phyloP scores from a whole-genome alignment of 23 tunicate genomes.

The Clavelina lepadiformis region DNA sequence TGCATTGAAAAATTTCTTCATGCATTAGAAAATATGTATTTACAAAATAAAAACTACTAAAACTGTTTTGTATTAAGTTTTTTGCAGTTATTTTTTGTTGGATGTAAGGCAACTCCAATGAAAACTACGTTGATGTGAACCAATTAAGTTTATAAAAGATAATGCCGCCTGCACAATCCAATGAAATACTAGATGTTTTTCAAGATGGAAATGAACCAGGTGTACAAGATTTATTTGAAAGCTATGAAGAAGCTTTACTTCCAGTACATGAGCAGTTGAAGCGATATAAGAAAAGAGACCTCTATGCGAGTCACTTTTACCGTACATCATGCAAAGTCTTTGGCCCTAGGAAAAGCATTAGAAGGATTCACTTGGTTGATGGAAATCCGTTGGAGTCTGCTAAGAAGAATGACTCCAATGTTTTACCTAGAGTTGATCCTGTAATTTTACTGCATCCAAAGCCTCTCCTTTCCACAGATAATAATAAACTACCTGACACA shows the following conservation, averaged over 20 bases:
- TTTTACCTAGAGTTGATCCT: background rate
- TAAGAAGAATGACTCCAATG: background rate
- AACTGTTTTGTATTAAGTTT: too few species aligned
- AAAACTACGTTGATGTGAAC: too few species aligned
- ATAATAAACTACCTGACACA: background rate
- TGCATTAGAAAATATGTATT: too few species aligned
- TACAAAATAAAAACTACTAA: too few species aligned
- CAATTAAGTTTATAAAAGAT: background rate
- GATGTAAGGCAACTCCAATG: too few species aligned
- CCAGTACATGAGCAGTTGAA: slow-evolving; percentile 38
- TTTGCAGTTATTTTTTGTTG: too few species aligned
- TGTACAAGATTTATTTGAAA: slow-evolving; percentile 44
- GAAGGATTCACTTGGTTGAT: background rate
- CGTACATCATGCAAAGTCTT: slow-evolving; percentile 49
- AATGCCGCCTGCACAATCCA: slow-evolving; percentile 8
- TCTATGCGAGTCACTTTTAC: slow-evolving; percentile 44
- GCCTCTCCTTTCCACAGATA: background rate
- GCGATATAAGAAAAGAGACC: slow-evolving; percentile 27
- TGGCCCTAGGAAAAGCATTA: slow-evolving; percentile 3
- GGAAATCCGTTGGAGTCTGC: slow-evolving; percentile 11
- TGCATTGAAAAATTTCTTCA: too few species aligned
- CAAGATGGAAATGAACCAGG: slow-evolving; percentile 10
- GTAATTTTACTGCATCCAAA: background rate
- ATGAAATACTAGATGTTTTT: slow-evolving; percentile 3
- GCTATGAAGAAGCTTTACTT: slow-evolving; percentile 37